A percentile compares a stretch with the other conserved stretches of the same genome.
Evolutionary conservation across 2,797 vertebrate species (phyloP).

Genomic region (Hapalemur alaotrensis): DNA sequence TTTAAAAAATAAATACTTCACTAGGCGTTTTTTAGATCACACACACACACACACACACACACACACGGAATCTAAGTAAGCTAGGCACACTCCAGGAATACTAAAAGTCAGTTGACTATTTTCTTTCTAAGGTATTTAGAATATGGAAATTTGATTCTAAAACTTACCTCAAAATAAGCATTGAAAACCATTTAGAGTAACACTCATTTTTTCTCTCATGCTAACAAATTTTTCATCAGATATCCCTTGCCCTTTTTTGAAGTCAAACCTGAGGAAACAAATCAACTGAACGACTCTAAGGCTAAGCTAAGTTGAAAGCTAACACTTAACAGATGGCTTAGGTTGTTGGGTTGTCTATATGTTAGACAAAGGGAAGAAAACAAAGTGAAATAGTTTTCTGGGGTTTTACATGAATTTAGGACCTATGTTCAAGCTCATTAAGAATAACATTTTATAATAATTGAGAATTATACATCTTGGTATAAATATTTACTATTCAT

Average conservation of each 20-base stretch:
- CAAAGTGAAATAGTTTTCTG: neutral
- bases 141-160: neutral
- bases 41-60: neutral
- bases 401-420: neutral
- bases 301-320: neutral
- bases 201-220: neutral
- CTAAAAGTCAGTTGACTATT: neutral
- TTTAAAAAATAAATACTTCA: neutral
- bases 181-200: neutral
- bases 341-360: neutral
- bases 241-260: neutral
- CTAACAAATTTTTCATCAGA: neutral
- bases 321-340: neutral
- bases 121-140: neutral
- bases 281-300: neutral
- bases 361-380: neutral
- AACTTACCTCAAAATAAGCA: neutral
- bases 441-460: neutral
- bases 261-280: neutral
- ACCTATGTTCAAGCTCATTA: neutral
- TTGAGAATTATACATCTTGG: neutral
- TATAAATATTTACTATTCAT: neutral
- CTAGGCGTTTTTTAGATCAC: neutral
- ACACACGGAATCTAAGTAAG: neutral
- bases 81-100: neutral